Base-by-base conservation (phyloP, 2,797 vertebrate species). In the Melanotaenia trifasciata region DNA sequence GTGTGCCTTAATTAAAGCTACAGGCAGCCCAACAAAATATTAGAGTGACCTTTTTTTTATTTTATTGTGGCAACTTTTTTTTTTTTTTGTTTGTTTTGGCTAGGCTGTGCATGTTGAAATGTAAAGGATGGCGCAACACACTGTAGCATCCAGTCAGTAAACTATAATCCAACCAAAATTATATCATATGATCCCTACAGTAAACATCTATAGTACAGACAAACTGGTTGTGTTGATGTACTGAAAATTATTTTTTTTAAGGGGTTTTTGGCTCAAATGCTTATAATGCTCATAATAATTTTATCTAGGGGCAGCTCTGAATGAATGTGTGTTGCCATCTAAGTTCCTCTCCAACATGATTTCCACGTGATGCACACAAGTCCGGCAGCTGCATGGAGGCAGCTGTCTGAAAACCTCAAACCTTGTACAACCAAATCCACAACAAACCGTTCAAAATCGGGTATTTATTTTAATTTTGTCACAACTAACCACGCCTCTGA, bases 341-440 rank as follows among this genome's bases (percentile, higher is more conserved):
- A 5, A 6, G 50, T 1, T 28, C 40, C 20, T 65, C 36, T 43
- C 12, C 58, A 36, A n/a, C 30, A 65, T 89, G 73, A 65, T 69
- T 70, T 26, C 36, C 36, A 26, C 0, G 33, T 26, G 14, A 50
- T 65, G 56, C 33, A 59, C 0, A 14, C 5, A 60, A 3, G 12
- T 30, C 3, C 7, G 58, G n/a, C 33, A 67, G 47, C 57, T 72
- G 18, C 50, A 22, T 59, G 30, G 5, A 33, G 24, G 14, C 30
- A 45, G 11, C 5, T 53, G 14, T 35, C 28, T 35, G 3, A 40
- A 67, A 65, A n/a, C 32, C 5, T 7, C 5, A 22, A 28, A 28
- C 28, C 28, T 28, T 28, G 28, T 28, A 28, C 28, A 28, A 28
- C 28, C 14, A 43, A n/a, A 10, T 20, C 16, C 2, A 50, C 7